These are phyloP conservation scores for Galerucella calmariensis DNA, from an alignment of 2,888 invertebrate genomes.

Conservation along the genomic window DNA sequence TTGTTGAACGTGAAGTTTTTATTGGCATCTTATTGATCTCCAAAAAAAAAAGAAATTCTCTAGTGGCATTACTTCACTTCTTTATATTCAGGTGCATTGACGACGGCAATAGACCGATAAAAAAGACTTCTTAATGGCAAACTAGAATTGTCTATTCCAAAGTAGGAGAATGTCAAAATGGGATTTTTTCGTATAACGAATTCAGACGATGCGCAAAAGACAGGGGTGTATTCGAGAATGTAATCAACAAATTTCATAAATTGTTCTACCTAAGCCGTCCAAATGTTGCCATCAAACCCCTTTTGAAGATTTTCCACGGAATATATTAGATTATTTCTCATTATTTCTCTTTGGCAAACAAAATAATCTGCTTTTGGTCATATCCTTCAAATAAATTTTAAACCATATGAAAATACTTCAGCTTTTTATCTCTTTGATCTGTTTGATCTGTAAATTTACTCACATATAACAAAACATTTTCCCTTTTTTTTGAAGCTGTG, in stretches of 20 bases:
- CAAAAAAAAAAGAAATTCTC: background rate
- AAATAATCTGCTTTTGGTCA: too few relatives aligned
- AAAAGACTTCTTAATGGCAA: conserved; percentile 23
- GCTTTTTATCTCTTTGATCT: too few relatives aligned
- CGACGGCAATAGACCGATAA: conserved; percentile 24
- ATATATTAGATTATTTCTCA: too few relatives aligned
- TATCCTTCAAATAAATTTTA: too few relatives aligned
- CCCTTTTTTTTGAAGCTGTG: too few relatives aligned
- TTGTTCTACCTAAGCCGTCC: too few relatives aligned
- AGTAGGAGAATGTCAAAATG: conserved; percentile 22
- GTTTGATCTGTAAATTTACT: too few relatives aligned
- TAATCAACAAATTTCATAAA: background rate
- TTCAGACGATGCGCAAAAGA: conserved; percentile 16
- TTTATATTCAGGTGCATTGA: conserved; percentile 25
- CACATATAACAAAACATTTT: too few relatives aligned
- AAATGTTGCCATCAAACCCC: too few relatives aligned
- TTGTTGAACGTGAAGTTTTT: background rate
- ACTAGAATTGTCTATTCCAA: conserved; percentile 24
- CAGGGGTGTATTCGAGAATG: background rate
- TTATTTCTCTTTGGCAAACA: too few relatives aligned
- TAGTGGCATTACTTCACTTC: conserved; percentile 4
- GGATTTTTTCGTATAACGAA: conserved; percentile 26
- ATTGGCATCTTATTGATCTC: background rate
- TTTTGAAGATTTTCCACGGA: too few relatives aligned
- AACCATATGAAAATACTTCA: too few relatives aligned